These are phyloP conservation scores for Dexiosoma caninum DNA, from an alignment of 2,888 invertebrate species.

Conservation along the genomic window DNA sequence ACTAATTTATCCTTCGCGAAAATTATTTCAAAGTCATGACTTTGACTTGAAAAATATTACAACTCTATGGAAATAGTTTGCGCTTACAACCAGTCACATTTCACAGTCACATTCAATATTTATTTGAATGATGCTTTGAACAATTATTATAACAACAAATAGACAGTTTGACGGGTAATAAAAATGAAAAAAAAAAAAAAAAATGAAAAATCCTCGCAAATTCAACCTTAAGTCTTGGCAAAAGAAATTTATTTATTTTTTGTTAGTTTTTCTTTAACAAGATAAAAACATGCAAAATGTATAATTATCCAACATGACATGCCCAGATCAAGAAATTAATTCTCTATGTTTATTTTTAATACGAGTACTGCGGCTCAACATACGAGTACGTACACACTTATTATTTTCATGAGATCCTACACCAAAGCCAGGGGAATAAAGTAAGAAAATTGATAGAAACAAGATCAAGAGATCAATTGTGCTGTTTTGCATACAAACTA, in stretches of 20 bases:
- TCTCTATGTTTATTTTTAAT: constrained; percentile 22
- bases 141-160: constrained; percentile 28
- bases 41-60: too few relatives aligned
- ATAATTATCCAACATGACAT: constrained; percentile 59
- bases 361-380: not conserved
- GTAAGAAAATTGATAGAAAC: constrained; percentile 35
- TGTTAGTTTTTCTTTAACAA: constrained; percentile 28
- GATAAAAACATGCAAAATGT: constrained; percentile 51
- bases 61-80: not conserved
- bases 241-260: not conserved
- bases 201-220: too few relatives aligned
- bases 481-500: constrained; percentile 48
- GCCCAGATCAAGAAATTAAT: constrained; percentile 51
- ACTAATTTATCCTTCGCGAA: too few relatives aligned
- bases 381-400: too few relatives aligned
- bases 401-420: not conserved
- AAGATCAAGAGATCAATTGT: constrained; percentile 57
- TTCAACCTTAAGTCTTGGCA: too few relatives aligned
- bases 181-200: constrained; percentile 1
- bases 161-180: constrained; percentile 50
- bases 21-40: not conserved
- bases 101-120: not conserved
- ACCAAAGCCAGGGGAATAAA: constrained; percentile 7
- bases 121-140: constrained; percentile 10
- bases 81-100: constrained; percentile 17